phyloP scores from a whole-genome alignment of 2,113 vertebrate species.

The Lepidiolamprologus cunningtoni region DNA sequence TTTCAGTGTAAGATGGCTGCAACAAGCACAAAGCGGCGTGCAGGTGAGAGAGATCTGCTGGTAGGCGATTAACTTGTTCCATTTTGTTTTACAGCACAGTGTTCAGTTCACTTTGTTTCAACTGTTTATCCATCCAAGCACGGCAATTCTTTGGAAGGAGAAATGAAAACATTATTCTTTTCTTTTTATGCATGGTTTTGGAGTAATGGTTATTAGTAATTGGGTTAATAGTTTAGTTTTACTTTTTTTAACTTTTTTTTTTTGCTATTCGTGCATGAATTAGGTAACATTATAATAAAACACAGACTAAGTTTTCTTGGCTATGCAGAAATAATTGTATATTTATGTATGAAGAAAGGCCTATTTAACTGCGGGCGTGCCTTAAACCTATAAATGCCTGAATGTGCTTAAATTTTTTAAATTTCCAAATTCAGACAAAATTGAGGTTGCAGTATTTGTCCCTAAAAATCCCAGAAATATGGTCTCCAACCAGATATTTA shows the following conservation, averaged over 20 bases:
- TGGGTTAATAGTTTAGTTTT: accelerated
- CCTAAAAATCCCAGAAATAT: neutral
- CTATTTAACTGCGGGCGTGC: neutral
- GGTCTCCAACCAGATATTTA: neutral
- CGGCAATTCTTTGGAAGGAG: accelerated
- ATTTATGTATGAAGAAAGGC: neutral
- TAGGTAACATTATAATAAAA: neutral
- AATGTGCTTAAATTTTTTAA: neutral
- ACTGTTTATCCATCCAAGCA: neutral
- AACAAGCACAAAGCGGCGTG: accelerated
- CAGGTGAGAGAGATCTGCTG: neutral
- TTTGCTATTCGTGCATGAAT: accelerated
- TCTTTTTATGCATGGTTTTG: accelerated
- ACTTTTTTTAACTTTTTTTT: neutral
- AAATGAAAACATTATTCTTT: neutral
- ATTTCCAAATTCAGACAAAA: neutral
- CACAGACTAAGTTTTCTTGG: neutral
- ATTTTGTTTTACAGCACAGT: neutral
- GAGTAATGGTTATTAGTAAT: neutral
- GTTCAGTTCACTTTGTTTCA: neutral
- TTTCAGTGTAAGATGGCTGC: neutral
- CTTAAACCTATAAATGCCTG: neutral
- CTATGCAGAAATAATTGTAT: neutral
- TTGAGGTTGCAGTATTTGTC: neutral
- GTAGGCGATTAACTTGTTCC: accelerated